A percentile compares a stretch with the other conserved stretches of the same genome.
phyloP scores from a whole-genome alignment of 2,888 invertebrate species.

The Mesorhabditis belari region DNA sequence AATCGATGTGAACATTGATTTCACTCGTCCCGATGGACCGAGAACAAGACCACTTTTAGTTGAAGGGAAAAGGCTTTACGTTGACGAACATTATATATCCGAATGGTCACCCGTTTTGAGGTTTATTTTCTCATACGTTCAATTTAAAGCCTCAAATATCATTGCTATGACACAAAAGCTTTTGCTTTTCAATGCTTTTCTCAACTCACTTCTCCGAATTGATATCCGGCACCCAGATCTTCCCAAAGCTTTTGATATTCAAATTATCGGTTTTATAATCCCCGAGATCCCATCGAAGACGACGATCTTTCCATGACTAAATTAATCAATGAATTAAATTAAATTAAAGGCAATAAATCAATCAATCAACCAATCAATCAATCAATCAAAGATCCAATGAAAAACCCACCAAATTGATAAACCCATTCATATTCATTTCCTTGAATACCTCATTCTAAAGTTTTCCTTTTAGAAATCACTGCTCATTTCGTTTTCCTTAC shows the following conservation, averaged over 20 bases:
- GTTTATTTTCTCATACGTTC: no score
- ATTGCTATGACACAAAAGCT: no score
- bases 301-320: slow-evolving; percentile 44
- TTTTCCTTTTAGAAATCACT: no score
- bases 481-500: neutral
- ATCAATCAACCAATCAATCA: neutral
- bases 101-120: no score
- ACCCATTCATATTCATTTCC: slow-evolving; percentile 49
- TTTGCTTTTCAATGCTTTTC: no score
- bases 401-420: slow-evolving; percentile 31
- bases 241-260: slow-evolving; percentile 32
- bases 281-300: slow-evolving; percentile 39
- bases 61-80: no score
- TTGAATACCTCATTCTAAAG: slow-evolving; percentile 45
- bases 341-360: neutral
- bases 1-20: no score
- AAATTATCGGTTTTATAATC: slow-evolving; percentile 42
- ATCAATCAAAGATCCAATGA: neutral
- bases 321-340: neutral
- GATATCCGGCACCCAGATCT: slow-evolving; percentile 45
- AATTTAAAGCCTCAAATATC: no score
- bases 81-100: no score
- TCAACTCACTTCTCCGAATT: no score
- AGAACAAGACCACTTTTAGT: no score
- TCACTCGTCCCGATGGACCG: no score